Percentiles rank a stretch among this genome's conserved stretches.
These are phyloP conservation scores for Helicolenus hilgendorfi DNA, from an alignment of 2,797 vertebrate species.

Conservation along the genomic window DNA sequence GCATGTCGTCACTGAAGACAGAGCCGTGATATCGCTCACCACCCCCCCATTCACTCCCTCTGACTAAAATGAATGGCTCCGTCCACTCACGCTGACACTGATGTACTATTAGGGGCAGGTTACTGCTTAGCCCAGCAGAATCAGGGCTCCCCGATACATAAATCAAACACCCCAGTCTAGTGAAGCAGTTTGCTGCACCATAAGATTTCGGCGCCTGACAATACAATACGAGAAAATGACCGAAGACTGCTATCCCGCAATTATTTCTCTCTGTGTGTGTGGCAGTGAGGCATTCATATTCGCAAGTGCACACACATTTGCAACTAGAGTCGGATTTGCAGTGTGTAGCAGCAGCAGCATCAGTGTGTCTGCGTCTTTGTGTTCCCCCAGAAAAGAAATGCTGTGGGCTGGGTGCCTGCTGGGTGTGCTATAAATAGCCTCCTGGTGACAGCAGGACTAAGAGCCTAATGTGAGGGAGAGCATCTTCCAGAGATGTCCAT, in stretches of 20 bases:
- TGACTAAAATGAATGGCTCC: conserved; percentile 68
- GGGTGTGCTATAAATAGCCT: conserved; percentile 81
- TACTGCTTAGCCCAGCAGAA: conserved; percentile 70
- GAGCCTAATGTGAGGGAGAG: conserved; percentile 67
- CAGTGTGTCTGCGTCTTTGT: conserved; percentile 25
- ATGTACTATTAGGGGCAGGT: conserved; percentile 73
- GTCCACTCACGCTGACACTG: conserved; percentile 65
- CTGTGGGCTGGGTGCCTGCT: conserved; percentile 69
- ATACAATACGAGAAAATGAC: neutral
- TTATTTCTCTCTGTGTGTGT: conserved; percentile 6
- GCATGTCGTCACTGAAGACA: conserved; percentile 27
- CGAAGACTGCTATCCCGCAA: neutral
- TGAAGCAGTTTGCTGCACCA: neutral
- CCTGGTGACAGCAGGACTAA: conserved; percentile 79
- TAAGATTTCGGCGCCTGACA: neutral
- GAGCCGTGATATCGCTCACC: neutral
- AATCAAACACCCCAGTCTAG: conserved; percentile 57
- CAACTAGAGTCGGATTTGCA: neutral
- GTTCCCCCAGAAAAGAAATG: conserved; percentile 55
- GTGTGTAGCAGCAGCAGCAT: conserved; percentile 9
- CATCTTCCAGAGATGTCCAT: conserved; percentile 67
- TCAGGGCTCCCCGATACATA: conserved; percentile 58
- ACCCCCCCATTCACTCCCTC: neutral
- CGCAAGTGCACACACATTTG: neutral
- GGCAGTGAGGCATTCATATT: neutral